phyloP scores from a whole-genome alignment of 2,888 invertebrate species.

The Chaitophorus viminalis region DNA sequence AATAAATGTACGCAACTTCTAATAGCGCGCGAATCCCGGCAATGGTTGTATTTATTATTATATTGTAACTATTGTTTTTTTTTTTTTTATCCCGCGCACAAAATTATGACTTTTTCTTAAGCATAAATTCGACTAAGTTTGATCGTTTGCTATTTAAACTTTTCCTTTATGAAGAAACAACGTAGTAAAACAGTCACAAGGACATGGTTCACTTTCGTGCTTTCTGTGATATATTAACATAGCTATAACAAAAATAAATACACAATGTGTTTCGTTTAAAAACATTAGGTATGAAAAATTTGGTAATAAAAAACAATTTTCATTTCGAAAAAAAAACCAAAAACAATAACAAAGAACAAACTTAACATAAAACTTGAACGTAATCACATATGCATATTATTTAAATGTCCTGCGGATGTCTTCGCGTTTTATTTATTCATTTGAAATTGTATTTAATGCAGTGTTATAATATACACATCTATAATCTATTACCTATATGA shows the following conservation, averaged over 20 bases:
- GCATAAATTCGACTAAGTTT: neutral
- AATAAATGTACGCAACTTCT: neutral
- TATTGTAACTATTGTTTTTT: too few relatives aligned
- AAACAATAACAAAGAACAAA: too few relatives aligned
- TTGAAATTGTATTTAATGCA: too few relatives aligned
- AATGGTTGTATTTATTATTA: neutral
- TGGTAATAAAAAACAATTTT: neutral
- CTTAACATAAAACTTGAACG: too few relatives aligned
- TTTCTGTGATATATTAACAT: neutral
- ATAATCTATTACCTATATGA: too few relatives aligned
- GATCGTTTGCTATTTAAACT: slow-evolving; percentile 26
- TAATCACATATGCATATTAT: too few relatives aligned
- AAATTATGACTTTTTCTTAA: slow-evolving; percentile 2
- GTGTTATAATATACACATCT: too few relatives aligned
- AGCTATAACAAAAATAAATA: neutral
- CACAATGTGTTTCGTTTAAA: neutral
- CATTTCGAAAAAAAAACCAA: neutral
- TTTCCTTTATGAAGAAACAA: neutral
- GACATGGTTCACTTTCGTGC: slow-evolving; percentile 7
- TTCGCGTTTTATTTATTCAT: too few relatives aligned
- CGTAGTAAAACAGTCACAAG: neutral
- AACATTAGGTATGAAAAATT: neutral
- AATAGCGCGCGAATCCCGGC: neutral
- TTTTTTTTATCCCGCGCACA: neutral
- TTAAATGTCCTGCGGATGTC: too few relatives aligned